Percentiles rank a stretch among this genome's conserved stretches.
Evolutionary conservation across 2,113 vertebrate genomes (phyloP).

Genomic region (Bos javanicus): DNA sequence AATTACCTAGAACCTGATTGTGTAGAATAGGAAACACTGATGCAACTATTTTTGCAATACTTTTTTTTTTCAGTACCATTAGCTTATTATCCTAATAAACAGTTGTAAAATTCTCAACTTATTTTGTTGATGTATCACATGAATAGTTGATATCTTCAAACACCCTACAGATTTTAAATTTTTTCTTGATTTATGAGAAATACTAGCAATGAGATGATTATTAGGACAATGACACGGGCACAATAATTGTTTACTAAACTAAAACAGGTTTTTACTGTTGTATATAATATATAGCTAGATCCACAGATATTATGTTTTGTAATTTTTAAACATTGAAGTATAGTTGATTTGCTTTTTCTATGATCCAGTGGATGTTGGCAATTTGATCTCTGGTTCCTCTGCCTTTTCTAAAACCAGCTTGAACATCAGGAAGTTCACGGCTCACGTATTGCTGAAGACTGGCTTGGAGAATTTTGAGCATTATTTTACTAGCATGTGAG

Average conservation of each 20-base stretch:
- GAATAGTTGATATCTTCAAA: background rate
- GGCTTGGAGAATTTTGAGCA: no score
- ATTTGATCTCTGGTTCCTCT: no score
- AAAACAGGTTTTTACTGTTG: background rate
- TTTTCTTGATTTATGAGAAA: background rate
- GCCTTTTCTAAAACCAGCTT: no score
- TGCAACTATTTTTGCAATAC: background rate
- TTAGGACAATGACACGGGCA: background rate
- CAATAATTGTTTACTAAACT: background rate
- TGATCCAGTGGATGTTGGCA: no score
- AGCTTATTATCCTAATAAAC: background rate
- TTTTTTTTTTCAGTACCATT: background rate
- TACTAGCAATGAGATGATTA: background rate
- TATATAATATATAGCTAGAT: background rate
- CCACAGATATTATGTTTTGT: background rate
- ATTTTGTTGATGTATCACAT: background rate
- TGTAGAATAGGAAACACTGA: background rate
- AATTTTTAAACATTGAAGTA: background rate
- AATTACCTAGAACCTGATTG: background rate
- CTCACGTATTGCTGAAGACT: no score
- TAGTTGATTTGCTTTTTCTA: background rate
- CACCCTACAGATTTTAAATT: background rate
- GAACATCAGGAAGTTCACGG: no score
- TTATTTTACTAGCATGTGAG: no score
- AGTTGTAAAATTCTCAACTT: background rate